Percentiles rank a stretch among this genome's conserved stretches.
phyloP scores from a whole-genome alignment of 2,888 invertebrate genomes.

The Drosophila recens region DNA sequence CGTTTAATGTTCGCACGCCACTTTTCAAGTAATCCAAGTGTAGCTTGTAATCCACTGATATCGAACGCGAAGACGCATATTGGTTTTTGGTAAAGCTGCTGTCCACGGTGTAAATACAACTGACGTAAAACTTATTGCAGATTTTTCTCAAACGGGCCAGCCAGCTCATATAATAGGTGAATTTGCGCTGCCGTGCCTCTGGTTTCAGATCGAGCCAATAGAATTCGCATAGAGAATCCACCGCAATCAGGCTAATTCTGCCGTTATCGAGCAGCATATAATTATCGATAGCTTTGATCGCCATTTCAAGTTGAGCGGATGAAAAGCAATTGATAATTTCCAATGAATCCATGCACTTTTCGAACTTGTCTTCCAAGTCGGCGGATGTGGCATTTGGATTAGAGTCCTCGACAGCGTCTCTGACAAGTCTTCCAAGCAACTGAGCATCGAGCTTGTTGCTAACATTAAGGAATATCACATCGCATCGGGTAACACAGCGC shows the following conservation, averaged over 20 bases:
- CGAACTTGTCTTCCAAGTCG: conserved; percentile 21
- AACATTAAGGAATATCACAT: conserved; percentile 45
- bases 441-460: conserved; percentile 47
- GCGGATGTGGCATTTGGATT: conserved; percentile 14
- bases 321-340: conserved; percentile 45
- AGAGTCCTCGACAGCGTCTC: background rate
- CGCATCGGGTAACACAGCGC: conserved; percentile 13
- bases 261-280: conserved; percentile 34
- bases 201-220: conserved; percentile 48
- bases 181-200: conserved; percentile 29
- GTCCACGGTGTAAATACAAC: conserved; percentile 52
- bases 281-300: conserved; percentile 36
- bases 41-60: conserved; percentile 37
- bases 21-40: conserved; percentile 6
- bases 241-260: conserved; percentile 31
- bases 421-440: conserved; percentile 21
- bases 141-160: conserved; percentile 29
- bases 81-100: conserved; percentile 31
- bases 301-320: conserved; percentile 24
- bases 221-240: conserved; percentile 52
- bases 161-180: conserved; percentile 40
- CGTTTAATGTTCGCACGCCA: conserved; percentile 33
- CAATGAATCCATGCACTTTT: conserved; percentile 37
- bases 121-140: conserved; percentile 35
- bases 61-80: background rate